These are phyloP conservation scores for Lithophane ornitopus DNA, from an alignment of 2,888 invertebrate genomes.

Conservation along the genomic window DNA sequence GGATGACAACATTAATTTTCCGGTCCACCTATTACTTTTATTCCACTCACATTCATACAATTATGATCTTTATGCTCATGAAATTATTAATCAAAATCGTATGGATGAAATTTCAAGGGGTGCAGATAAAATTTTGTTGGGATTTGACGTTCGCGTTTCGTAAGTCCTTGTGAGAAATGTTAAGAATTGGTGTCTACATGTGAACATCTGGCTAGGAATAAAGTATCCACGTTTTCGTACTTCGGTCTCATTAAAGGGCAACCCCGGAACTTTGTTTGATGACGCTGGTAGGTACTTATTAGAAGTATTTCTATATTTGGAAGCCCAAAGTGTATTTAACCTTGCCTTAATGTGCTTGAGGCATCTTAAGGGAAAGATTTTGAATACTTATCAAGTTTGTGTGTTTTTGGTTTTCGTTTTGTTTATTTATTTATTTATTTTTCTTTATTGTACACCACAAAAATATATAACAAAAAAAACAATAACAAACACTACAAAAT, in stretches of 20 bases:
- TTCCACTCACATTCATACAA: conserved; percentile 14
- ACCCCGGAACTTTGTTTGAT: conserved; percentile 35
- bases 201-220: conserved; percentile 70
- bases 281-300: conserved; percentile 16
- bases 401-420: not conserved
- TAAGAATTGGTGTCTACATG: conserved; percentile 75
- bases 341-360: not conserved
- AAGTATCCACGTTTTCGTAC: conserved; percentile 41
- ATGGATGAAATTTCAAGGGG: conserved; percentile 33
- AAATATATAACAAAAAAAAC: no score
- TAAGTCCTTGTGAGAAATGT: conserved; percentile 74
- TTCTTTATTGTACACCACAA: no score
- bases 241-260: conserved; percentile 49
- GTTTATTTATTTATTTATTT: no score
- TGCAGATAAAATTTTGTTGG: conserved; percentile 59
- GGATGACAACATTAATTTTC: conserved; percentile 79
- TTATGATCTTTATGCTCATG: conserved; percentile 27
- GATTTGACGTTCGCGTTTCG: conserved; percentile 69
- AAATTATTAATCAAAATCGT: conserved; percentile 62
- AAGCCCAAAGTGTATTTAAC: not conserved
- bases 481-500: no score
- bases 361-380: not conserved
- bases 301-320: conserved; percentile 31
- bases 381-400: not conserved
- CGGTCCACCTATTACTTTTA: conserved; percentile 66